phyloP scores from a whole-genome alignment of 2,888 invertebrate genomes.

The Diogma glabrata region DNA sequence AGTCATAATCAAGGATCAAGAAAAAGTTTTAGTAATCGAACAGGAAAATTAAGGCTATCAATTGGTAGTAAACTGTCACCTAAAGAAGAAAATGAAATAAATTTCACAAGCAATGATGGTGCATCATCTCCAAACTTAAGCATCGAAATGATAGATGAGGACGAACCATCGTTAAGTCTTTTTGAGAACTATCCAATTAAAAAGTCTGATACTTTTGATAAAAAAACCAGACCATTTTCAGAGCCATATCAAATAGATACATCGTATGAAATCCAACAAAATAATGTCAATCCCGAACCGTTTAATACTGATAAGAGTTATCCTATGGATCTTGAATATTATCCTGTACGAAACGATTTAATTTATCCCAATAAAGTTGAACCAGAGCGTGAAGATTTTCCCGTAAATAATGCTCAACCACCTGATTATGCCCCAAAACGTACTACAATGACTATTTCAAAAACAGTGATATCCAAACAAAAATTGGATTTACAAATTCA shows the following conservation, averaged over 20 bases:
- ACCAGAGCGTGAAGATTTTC: conserved; percentile 36
- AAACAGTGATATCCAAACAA: neutral
- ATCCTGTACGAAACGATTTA: conserved; percentile 30
- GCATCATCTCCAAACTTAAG: conserved; percentile 33
- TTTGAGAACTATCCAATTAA: conserved; percentile 16
- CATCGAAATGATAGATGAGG: conserved; percentile 34
- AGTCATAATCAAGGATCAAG: conserved; percentile 53
- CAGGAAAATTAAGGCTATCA: conserved; percentile 33
- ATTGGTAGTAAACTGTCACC: conserved; percentile 20
- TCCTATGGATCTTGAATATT: conserved; percentile 22
- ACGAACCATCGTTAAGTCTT: conserved; percentile 5
- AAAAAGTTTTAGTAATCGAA: conserved; percentile 52
- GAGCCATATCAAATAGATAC: conserved; percentile 2
- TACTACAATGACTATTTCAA: conserved; percentile 16
- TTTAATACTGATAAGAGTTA: conserved; percentile 26
- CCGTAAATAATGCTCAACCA: conserved; percentile 29
- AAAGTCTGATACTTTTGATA: conserved; percentile 17
- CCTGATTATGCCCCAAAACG: conserved; percentile 24
- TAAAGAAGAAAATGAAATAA: conserved; percentile 31
- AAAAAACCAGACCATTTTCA: neutral
- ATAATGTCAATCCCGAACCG: neutral
- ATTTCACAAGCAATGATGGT: conserved; percentile 25
- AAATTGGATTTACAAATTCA: conserved; percentile 9
- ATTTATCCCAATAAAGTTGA: conserved; percentile 30
- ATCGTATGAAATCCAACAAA: neutral